Percentiles rank a stretch among this genome's conserved stretches.
Conservation (phyloP, 1,140 invertebrate species). For the Saccostrea echinata region DNA sequence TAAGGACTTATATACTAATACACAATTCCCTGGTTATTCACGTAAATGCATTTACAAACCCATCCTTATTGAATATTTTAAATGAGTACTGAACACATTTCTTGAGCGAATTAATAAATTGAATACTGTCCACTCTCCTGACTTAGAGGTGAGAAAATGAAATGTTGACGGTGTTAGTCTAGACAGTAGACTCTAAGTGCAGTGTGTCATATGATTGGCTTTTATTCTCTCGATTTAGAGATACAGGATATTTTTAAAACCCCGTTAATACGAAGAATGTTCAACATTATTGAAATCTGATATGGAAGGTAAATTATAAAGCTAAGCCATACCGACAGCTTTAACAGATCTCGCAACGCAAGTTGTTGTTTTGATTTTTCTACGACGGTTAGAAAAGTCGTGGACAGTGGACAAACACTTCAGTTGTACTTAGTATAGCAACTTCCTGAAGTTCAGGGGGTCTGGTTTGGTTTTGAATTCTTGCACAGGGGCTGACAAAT, state of each 20-base stretch:
- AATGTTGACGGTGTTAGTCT: background rate
- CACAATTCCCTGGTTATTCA: background rate
- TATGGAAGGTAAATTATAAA: background rate
- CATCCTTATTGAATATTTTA: no score
- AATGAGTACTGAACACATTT: background rate
- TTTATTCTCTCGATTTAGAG: no score
- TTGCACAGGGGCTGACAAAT: no score
- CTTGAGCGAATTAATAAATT: background rate
- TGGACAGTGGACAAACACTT: no score
- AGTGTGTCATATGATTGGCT: background rate
- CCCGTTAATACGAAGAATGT: background rate
- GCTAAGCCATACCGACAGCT: no score
- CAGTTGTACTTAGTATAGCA: no score
- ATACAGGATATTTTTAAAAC: background rate
- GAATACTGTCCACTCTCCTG: background rate
- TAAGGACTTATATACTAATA: background rate
- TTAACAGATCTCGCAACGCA: no score
- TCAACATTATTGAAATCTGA: background rate
- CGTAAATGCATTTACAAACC: background rate
- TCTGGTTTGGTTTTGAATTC: no score
- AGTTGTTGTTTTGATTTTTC: no score
- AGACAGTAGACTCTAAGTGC: background rate
- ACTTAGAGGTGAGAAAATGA: background rate
- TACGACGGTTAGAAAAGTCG: no score
- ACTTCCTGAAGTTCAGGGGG: no score